Base-by-base conservation (phyloP, 1,140 invertebrate genomes). In the Nixonia krombeini region DNA sequence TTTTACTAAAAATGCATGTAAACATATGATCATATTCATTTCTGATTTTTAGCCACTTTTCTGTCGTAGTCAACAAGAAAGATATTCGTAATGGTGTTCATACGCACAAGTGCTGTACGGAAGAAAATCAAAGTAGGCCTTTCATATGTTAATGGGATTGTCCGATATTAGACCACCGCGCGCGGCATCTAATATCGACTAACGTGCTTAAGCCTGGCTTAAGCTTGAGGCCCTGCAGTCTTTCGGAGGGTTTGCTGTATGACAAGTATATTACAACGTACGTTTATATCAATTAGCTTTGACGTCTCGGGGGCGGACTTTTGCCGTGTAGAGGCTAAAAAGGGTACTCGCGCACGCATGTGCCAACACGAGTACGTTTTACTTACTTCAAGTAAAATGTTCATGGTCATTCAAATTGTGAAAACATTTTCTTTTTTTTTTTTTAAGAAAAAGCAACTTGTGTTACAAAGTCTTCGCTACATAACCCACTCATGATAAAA, bases 251-350 rank as follows among this genome's bases (percentile, higher is more conserved):
- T 44, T 62, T 56, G 74, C 72, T 78, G 63, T 82, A 82, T 82
- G 80, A 82, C 80, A 82, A 81, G 76, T 82, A 81, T 82, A 82
- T 82, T 82, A 82, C 78, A 55, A 46, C 62, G 70, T 68, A 69
- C 78, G 80, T 82, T 82, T 82, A 82, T 82, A 80, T 80, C 77
- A 82, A 82, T 82, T 82, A 82, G 77, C 71, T 33, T 40, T 80
- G 80, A 82, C 80, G 71, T 74, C 71, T 76, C 66, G 74, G 75
- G 76, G 79, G 74, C 72, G 76, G 76, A 76, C 55, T 52, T 53
- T 50, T 51, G 57, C 52, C 44, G 40, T 65, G 16, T 52, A 51
- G 37, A 65, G 57, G 38, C 67, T 38, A 69, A 61, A 75, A 76
- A 78, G 61, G 73, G 59, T 67, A 37, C n/a, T n/a, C 31, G 8